Conservation (phyloP, 2,888 invertebrate species). For the Sesamia inferens region DNA sequence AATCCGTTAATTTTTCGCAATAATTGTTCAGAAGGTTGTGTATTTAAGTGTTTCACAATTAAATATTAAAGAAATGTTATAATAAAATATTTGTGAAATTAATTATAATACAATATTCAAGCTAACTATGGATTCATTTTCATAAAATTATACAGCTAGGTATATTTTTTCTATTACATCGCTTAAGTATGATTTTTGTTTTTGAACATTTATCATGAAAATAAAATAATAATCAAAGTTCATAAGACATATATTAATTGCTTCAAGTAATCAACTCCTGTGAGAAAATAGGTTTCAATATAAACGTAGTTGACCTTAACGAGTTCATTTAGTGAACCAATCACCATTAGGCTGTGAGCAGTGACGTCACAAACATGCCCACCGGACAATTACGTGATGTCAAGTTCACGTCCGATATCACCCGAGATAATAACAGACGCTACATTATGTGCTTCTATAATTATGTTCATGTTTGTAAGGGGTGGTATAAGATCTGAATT, state of each 20-base stretch:
- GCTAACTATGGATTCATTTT: neutral
- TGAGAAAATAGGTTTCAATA: slow-evolving; percentile 39
- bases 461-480: slow-evolving; percentile 39
- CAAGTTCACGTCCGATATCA: slow-evolving; percentile 44
- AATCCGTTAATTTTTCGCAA: slow-evolving; percentile 61
- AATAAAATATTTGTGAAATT: too few relatives aligned
- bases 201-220: neutral
- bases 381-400: slow-evolving; percentile 36
- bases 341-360: slow-evolving; percentile 42
- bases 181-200: neutral
- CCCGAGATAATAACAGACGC: slow-evolving; percentile 34
- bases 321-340: slow-evolving; percentile 47
- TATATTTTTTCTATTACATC: neutral
- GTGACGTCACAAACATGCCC: slow-evolving; percentile 45
- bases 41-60: neutral
- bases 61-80: neutral
- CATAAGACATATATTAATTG: neutral
- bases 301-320: slow-evolving; percentile 42
- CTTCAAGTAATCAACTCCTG: slow-evolving; percentile 3
- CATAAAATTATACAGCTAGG: neutral
- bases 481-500: slow-evolving; percentile 15
- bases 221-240: neutral
- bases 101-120: neutral
- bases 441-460: slow-evolving; percentile 27
- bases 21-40: slow-evolving; percentile 1